Percentiles rank a stretch among this genome's conserved stretches.
phyloP scores from a whole-genome alignment of 2,797 vertebrate species.

The Discoglossus pictus region DNA sequence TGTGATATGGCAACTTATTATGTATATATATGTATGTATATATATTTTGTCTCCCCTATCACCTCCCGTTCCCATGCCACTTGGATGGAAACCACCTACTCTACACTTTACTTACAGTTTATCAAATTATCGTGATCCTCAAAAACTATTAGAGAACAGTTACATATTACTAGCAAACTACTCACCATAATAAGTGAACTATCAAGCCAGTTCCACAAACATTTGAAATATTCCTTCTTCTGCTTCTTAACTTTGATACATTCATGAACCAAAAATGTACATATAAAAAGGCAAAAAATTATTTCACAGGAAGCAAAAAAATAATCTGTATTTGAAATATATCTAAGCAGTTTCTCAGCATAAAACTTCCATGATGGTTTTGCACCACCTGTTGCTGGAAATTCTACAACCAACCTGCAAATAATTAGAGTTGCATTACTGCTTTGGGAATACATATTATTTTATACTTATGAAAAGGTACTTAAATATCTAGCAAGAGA shows the following conservation, averaged over 20 bases:
- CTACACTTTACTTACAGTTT: too few relatives aligned
- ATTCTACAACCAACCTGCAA: constrained; percentile 69
- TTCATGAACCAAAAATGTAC: constrained; percentile 58
- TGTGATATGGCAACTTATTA: too few relatives aligned
- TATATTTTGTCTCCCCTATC: too few relatives aligned
- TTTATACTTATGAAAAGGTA: too few relatives aligned
- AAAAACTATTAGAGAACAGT: neutral
- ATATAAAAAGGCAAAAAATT: constrained; percentile 62
- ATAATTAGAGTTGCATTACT: neutral
- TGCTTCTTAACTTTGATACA: constrained; percentile 52
- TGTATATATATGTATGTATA: too few relatives aligned
- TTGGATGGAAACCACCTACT: too few relatives aligned
- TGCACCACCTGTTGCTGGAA: constrained; percentile 62
- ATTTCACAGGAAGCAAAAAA: constrained; percentile 66
- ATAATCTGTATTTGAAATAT: constrained; percentile 56
- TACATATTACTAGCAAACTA: constrained; percentile 11
- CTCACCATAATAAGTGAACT: constrained; percentile 62
- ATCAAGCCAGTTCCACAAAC: constrained; percentile 66
- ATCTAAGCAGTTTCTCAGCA: constrained; percentile 63
- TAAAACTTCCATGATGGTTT: constrained; percentile 64
- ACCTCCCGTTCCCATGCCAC: too few relatives aligned
- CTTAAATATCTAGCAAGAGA: too few relatives aligned
- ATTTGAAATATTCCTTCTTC: constrained; percentile 60
- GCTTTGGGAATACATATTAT: neutral
- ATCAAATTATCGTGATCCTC: neutral